phyloP scores from a whole-genome alignment of 2,888 invertebrate genomes.

The Aphidius colemani region DNA sequence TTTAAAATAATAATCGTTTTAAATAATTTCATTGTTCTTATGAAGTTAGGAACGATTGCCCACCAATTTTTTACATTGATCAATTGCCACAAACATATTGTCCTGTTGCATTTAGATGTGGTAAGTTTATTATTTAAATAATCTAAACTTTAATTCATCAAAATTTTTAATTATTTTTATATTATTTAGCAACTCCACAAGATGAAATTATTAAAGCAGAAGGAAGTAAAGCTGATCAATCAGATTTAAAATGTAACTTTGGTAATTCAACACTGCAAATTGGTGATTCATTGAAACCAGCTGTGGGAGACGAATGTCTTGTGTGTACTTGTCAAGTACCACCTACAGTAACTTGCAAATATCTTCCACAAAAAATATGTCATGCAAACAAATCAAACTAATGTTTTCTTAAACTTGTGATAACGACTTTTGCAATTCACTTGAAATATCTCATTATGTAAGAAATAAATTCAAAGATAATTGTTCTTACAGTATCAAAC shows the following conservation, averaged over 20 bases:
- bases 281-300: constrained; percentile 44
- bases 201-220: constrained; percentile 5
- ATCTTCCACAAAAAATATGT: constrained; percentile 39
- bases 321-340: constrained; percentile 50
- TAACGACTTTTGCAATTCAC: no score
- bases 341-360: constrained; percentile 45
- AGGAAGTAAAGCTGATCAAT: neutral
- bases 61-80: constrained; percentile 39
- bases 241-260: constrained; percentile 37
- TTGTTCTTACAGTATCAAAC: no score
- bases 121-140: constrained; percentile 39
- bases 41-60: constrained; percentile 39
- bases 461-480: no score
- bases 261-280: constrained; percentile 42
- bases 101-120: constrained; percentile 41
- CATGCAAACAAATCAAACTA: constrained; percentile 29
- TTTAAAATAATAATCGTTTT: no score
- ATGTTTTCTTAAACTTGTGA: no score
- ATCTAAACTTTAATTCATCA: no score
- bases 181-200: neutral
- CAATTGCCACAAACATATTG: constrained; percentile 40
- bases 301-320: constrained; percentile 38
- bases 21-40: constrained; percentile 28
- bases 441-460: no score
- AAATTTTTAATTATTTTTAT: neutral